phyloP scores from a whole-genome alignment of 2,113 vertebrate genomes.

The Piprites chloris region DNA sequence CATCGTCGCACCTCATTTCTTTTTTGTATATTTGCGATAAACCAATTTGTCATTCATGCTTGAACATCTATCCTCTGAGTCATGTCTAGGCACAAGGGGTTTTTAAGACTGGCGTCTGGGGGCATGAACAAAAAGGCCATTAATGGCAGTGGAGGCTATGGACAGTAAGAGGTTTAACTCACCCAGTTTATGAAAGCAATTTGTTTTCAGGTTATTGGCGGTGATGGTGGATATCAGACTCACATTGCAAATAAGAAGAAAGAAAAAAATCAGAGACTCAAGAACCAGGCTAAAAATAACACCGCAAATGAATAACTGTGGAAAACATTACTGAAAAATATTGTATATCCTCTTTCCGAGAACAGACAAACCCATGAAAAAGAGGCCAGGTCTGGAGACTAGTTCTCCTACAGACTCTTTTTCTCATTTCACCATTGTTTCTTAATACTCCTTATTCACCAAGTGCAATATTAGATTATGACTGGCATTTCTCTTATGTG shows the following conservation, averaged over 20 bases:
- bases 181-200: constrained; percentile 47
- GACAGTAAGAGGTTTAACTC: constrained; percentile 42
- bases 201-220: constrained; percentile 45
- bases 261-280: neutral
- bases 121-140: constrained; percentile 58
- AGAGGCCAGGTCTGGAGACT: neutral
- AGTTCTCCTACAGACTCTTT: constrained; percentile 13
- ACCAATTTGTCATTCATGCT: constrained; percentile 61
- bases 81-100: constrained; percentile 59
- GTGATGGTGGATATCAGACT: constrained; percentile 2
- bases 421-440: constrained; percentile 46
- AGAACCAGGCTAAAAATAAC: neutral
- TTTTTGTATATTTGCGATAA: constrained; percentile 54
- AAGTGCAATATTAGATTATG: constrained; percentile 52
- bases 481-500: constrained; percentile 55
- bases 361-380: neutral
- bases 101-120: constrained; percentile 31
- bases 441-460: constrained; percentile 29
- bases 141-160: constrained; percentile 40
- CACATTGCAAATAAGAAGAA: constrained; percentile 12
- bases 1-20: constrained; percentile 53
- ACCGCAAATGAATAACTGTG: neutral
- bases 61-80: constrained; percentile 67
- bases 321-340: constrained; percentile 28
- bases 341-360: neutral